Evolutionary conservation across 2,113 vertebrate genomes (phyloP).

Genomic region (Mystacornis crossleyi): DNA sequence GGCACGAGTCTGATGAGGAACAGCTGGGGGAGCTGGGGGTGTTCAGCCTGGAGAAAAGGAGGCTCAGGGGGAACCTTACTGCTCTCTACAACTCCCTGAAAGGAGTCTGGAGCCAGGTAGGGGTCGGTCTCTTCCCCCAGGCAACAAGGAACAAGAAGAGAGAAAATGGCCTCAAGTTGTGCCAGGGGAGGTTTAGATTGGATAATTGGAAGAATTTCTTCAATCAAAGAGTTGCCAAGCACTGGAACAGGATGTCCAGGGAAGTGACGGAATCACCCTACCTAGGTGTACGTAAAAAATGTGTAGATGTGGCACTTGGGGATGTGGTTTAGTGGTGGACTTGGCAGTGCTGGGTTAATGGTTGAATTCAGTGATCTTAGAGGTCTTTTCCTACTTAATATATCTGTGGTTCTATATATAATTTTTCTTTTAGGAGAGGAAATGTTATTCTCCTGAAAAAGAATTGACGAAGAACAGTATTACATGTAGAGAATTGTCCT

Average conservation of each 20-base stretch:
- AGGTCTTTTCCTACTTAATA: background rate
- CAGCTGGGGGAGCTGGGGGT: background rate
- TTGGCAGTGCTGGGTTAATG: background rate
- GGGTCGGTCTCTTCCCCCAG: accelerated
- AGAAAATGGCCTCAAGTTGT: background rate
- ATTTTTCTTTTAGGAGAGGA: background rate
- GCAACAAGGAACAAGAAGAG: accelerated
- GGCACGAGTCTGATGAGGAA: background rate
- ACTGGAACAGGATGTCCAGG: background rate
- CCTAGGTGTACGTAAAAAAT: background rate
- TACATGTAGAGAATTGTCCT: background rate
- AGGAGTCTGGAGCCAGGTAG: background rate
- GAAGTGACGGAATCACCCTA: background rate
- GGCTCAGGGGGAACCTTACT: accelerated
- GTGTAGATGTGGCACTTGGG: background rate
- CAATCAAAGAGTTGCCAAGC: background rate
- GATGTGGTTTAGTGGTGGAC: background rate
- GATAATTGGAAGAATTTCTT: background rate
- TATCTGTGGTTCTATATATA: background rate
- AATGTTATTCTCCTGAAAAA: background rate
- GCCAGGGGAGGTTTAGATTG: background rate
- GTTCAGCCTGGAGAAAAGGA: background rate
- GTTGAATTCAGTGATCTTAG: background rate
- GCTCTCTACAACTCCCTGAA: accelerated
- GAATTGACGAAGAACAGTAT: background rate